phyloP scores from a whole-genome alignment of 2,797 vertebrate genomes.

The Onychomys leucogaster region DNA sequence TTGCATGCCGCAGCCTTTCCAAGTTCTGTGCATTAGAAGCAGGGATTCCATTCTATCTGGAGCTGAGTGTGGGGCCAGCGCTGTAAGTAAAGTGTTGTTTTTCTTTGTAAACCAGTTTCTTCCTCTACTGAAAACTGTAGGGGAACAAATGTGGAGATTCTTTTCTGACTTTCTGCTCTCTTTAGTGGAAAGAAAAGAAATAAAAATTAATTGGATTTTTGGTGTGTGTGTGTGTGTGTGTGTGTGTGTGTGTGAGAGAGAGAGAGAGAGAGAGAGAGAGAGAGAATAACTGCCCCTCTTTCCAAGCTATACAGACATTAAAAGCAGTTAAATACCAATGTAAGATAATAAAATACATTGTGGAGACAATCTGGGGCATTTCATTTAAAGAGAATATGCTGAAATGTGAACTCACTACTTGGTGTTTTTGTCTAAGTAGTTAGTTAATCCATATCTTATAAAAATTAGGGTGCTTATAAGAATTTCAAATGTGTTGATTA shows the following conservation, averaged over 20 bases:
- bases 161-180: constrained; percentile 65
- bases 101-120: constrained; percentile 62
- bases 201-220: constrained; percentile 45
- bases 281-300: neutral
- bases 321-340: neutral
- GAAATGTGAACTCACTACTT: constrained; percentile 65
- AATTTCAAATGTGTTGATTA: constrained; percentile 20
- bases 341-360: constrained; percentile 33
- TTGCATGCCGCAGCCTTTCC: constrained; percentile 77
- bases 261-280: neutral
- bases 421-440: constrained; percentile 28
- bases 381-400: constrained; percentile 63
- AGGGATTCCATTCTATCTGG: constrained; percentile 80
- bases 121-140: constrained; percentile 48
- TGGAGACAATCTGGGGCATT: neutral
- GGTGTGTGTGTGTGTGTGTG: constrained; percentile 21
- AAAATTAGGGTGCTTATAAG: constrained; percentile 35
- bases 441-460: constrained; percentile 46
- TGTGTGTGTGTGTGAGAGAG: neutral
- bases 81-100: constrained; percentile 83
- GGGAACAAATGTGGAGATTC: neutral
- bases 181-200: constrained; percentile 66
- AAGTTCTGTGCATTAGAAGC: constrained; percentile 81
- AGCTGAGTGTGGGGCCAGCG: constrained; percentile 76
- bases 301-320: neutral